These are phyloP conservation scores for Cheilosia scutellata DNA, from an alignment of 2,888 invertebrate species.

Conservation along the genomic window DNA sequence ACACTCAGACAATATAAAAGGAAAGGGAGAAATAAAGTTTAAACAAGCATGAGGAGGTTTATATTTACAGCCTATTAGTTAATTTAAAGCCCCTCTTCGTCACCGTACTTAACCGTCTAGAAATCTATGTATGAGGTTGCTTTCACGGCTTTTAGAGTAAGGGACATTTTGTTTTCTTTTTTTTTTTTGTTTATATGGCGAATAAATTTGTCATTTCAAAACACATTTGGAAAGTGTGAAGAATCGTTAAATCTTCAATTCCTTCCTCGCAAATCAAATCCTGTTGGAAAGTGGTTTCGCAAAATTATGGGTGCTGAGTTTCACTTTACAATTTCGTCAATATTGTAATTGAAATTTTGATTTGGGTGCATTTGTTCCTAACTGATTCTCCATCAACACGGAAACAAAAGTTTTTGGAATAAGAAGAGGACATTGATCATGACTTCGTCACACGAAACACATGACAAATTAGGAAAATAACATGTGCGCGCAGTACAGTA, in stretches of 20 bases:
- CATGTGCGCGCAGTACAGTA: too few relatives aligned
- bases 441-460: too few relatives aligned
- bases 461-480: too few relatives aligned
- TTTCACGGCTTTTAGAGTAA: background rate
- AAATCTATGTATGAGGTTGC: slow-evolving; percentile 24
- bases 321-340: too few relatives aligned
- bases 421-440: too few relatives aligned
- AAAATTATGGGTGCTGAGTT: too few relatives aligned
- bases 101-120: slow-evolving; percentile 18
- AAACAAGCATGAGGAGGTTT: slow-evolving; percentile 42
- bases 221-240: slow-evolving; percentile 37
- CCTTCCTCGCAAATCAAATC: slow-evolving; percentile 8
- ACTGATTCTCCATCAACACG: too few relatives aligned
- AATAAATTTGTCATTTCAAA: slow-evolving; percentile 52
- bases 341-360: too few relatives aligned
- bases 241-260: slow-evolving; percentile 56
- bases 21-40: slow-evolving; percentile 29
- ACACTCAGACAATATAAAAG: background rate
- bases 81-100: slow-evolving; percentile 47
- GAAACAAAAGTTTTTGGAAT: too few relatives aligned
- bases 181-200: background rate
- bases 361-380: too few relatives aligned
- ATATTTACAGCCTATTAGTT: slow-evolving; percentile 64
- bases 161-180: slow-evolving; percentile 20
- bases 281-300: background rate